phyloP scores from a whole-genome alignment of 2,797 vertebrate species.

The Etheostoma nigrum region DNA sequence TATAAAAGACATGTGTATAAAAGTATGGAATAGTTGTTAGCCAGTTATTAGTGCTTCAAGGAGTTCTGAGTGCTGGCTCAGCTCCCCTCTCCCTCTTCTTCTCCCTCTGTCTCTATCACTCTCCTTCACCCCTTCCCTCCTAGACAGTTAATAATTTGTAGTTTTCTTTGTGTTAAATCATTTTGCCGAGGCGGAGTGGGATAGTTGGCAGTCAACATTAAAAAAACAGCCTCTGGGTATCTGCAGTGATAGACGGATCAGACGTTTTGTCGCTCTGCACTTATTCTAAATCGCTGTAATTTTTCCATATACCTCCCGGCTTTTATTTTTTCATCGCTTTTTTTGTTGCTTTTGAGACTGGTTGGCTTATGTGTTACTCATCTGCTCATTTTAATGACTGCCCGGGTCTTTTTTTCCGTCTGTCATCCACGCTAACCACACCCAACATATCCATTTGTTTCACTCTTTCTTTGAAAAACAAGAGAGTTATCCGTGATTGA shows the following conservation, averaged over 20 bases:
- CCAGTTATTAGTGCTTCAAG: slow-evolving; percentile 14
- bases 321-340: slow-evolving; percentile 15
- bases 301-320: background rate
- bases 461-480: slow-evolving; percentile 6
- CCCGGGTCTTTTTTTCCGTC: background rate
- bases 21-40: background rate
- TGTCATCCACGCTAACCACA: background rate
- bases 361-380: background rate
- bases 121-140: slow-evolving; percentile 2
- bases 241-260: slow-evolving; percentile 30
- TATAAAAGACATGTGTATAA: no score
- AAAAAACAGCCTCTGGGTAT: slow-evolving; percentile 22
- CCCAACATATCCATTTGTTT: background rate
- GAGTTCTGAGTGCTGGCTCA: slow-evolving; percentile 40
- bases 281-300: slow-evolving; percentile 18
- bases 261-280: slow-evolving; percentile 24
- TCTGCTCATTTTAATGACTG: background rate
- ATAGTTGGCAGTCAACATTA: slow-evolving; percentile 29
- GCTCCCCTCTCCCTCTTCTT: background rate
- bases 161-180: slow-evolving; percentile 36
- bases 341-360: background rate
- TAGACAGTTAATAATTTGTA: slow-evolving; percentile 32
- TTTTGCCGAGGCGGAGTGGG: slow-evolving; percentile 15
- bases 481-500: background rate
- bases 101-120: slow-evolving; percentile 16